Evolutionary conservation across 2,888 invertebrate species (phyloP).

Genomic region (Cephus nigrinus): DNA sequence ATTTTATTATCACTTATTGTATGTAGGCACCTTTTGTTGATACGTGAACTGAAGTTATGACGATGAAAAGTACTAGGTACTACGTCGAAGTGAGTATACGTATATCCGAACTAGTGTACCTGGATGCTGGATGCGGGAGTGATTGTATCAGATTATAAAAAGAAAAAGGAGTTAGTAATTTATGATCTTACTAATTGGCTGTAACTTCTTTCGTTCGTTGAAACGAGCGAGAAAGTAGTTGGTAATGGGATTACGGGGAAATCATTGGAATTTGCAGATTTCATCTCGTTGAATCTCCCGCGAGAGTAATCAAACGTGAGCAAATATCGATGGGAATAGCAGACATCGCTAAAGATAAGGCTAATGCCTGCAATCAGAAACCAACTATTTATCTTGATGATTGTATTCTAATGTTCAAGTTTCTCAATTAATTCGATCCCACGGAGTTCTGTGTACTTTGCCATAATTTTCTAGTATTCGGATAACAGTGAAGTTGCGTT

Average conservation of each 20-base stretch:
- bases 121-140: neutral
- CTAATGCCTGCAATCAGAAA: conserved; percentile 40
- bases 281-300: neutral
- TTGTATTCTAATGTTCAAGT: conserved; percentile 55
- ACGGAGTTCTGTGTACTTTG: conserved; percentile 30
- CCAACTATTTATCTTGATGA: conserved; percentile 45
- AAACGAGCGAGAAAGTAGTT: neutral
- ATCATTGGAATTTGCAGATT: neutral
- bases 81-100: neutral
- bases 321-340: neutral
- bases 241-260: neutral
- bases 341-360: conserved; percentile 35
- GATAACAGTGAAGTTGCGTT: neutral
- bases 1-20: conserved; percentile 26
- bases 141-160: neutral
- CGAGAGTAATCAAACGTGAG: neutral
- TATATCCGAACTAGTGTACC: neutral
- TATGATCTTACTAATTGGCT: neutral
- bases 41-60: neutral
- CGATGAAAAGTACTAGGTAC: neutral
- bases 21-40: conserved; percentile 18
- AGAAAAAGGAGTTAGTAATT: too few relatives aligned
- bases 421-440: conserved; percentile 55
- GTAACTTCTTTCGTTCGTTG: neutral
- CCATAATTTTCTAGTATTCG: conserved; percentile 30